A percentile compares a stretch with the other conserved stretches of the same genome.
These are phyloP conservation scores for Eupithecia exiguata DNA, from an alignment of 2,888 invertebrate genomes.

Conservation along the genomic window DNA sequence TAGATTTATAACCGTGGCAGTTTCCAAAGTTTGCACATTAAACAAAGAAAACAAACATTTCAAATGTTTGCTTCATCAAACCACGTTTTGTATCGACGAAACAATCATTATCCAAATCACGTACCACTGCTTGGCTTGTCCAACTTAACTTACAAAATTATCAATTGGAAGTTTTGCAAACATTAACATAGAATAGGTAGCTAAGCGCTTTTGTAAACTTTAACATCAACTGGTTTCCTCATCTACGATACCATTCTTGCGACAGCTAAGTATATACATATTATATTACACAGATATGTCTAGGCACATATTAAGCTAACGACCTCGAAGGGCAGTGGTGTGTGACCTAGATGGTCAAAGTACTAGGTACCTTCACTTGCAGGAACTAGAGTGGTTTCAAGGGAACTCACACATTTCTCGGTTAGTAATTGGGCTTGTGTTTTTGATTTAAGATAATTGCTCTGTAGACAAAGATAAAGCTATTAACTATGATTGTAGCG, in stretches of 20 bases:
- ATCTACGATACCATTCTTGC: conserved; percentile 4
- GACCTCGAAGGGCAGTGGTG: conserved; percentile 72
- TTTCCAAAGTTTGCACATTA: too few species aligned
- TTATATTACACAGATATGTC: conserved; percentile 15
- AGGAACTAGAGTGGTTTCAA: conserved; percentile 51
- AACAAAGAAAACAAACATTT: neutral
- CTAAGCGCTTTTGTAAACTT: neutral
- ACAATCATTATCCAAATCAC: conserved; percentile 48
- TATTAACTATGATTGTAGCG: neutral
- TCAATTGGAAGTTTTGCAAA: conserved; percentile 22
- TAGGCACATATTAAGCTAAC: conserved; percentile 44
- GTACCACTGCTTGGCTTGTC: conserved; percentile 42
- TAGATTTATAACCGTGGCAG: too few species aligned
- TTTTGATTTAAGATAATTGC: neutral
- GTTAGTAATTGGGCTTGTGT: neutral
- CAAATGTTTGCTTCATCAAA: neutral
- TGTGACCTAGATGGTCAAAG: conserved; percentile 74
- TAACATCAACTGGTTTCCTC: neutral
- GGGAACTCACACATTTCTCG: conserved; percentile 11
- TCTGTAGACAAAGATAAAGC: neutral
- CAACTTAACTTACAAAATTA: conserved; percentile 23
- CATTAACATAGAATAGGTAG: conserved; percentile 11
- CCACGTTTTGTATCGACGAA: neutral
- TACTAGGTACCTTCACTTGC: conserved; percentile 67
- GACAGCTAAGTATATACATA: conserved; percentile 7